These are phyloP conservation scores for Poecilus cupreus DNA, from an alignment of 2,888 invertebrate species.

Conservation along the genomic window DNA sequence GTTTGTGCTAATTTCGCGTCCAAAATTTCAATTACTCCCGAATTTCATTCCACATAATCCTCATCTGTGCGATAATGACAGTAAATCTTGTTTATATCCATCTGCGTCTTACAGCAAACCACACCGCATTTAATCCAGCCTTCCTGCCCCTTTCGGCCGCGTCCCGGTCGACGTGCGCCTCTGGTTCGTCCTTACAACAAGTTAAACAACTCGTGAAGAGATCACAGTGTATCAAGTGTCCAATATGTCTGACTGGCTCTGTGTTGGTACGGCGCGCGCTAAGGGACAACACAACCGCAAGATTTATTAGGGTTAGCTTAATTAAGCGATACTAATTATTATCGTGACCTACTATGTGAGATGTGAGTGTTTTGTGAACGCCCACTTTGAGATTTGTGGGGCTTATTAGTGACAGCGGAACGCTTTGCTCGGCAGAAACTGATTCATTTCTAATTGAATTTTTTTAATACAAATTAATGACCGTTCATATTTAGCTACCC, in stretches of 20 bases:
- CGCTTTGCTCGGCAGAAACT: neutral
- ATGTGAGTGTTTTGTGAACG: conserved; percentile 24
- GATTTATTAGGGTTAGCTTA: conserved; percentile 58
- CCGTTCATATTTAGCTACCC: too few species aligned
- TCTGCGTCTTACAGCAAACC: conserved; percentile 11
- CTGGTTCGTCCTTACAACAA: neutral
- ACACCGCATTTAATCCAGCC: conserved; percentile 19
- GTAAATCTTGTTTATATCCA: conserved; percentile 35
- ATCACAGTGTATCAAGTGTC: conserved; percentile 50
- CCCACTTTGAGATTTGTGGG: neutral
- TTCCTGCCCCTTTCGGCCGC: neutral
- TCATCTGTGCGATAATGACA: neutral
- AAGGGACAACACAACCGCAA: conserved; percentile 41
- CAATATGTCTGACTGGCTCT: conserved; percentile 42
- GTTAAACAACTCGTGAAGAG: conserved; percentile 54
- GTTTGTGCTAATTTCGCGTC: neutral
- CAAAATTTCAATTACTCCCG: neutral
- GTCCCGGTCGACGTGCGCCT: neutral
- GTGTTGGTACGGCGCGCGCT: neutral
- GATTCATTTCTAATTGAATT: too few species aligned
- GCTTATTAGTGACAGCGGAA: neutral
- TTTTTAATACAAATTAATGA: too few species aligned
- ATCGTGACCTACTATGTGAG: conserved; percentile 52
- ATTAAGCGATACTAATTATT: conserved; percentile 59
- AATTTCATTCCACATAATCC: conserved; percentile 3